Conservation (phyloP, 30 jellyfish, hydroid and myxozoan species). For the Cassiopea andromeda region DNA sequence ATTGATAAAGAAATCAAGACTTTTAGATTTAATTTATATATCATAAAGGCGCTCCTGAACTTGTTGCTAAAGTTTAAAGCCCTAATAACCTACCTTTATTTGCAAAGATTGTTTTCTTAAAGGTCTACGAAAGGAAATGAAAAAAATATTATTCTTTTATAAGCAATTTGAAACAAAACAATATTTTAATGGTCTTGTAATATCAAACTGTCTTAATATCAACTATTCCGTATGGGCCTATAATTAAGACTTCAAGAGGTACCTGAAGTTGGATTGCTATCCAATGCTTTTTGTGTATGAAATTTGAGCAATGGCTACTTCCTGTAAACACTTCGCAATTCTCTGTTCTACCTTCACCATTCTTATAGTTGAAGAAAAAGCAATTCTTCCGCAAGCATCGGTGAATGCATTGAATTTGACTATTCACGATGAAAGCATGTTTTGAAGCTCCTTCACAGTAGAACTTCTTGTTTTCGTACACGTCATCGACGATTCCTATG, state of each 20-base stretch:
- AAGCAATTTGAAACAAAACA: too few relatives aligned
- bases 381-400: neutral
- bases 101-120: too few relatives aligned
- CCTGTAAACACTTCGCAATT: neutral
- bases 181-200: too few relatives aligned
- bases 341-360: neutral
- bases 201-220: too few relatives aligned
- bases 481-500: neutral
- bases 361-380: neutral
- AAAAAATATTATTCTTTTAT: too few relatives aligned
- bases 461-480: neutral
- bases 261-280: neutral
- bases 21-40: too few relatives aligned
- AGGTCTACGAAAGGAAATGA: too few relatives aligned
- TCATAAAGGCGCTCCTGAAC: too few relatives aligned
- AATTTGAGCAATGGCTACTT: neutral
- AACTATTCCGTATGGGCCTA: too few relatives aligned
- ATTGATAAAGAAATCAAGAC: too few relatives aligned
- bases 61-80: too few relatives aligned
- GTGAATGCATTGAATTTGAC: neutral
- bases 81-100: too few relatives aligned
- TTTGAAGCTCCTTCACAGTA: neutral
- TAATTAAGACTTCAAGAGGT: neutral
- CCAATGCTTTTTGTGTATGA: neutral
- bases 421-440: neutral